phyloP scores from a whole-genome alignment of 1,140 invertebrate species.

The Agrypnia vestita region DNA sequence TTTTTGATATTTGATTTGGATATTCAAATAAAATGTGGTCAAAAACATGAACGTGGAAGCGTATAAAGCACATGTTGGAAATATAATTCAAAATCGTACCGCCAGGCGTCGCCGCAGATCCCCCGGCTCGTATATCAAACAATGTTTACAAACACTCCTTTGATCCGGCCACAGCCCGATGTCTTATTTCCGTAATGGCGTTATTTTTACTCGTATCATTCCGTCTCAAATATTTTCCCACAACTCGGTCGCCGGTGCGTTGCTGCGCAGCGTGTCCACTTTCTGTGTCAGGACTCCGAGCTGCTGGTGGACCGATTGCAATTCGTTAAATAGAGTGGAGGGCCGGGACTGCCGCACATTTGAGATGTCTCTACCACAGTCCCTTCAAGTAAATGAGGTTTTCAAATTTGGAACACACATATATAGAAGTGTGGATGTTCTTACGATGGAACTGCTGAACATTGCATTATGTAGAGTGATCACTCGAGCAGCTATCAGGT shows the following conservation, averaged over 20 bases:
- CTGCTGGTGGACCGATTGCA: neutral
- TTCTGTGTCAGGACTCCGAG: neutral
- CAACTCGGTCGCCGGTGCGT: constrained; percentile 23
- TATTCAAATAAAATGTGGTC: too few species aligned
- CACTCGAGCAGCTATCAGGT: too few species aligned
- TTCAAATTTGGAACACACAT: too few species aligned
- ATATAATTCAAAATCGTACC: constrained; percentile 14
- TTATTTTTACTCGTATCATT: constrained; percentile 49
- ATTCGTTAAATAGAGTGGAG: too few species aligned
- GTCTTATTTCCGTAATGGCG: constrained; percentile 39
- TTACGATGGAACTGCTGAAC: too few species aligned
- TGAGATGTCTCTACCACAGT: too few species aligned
- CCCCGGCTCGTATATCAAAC: constrained; percentile 45
- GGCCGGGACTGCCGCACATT: too few species aligned
- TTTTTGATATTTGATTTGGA: too few species aligned
- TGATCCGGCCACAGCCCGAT: constrained; percentile 7
- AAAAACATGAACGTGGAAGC: neutral
- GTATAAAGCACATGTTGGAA: constrained; percentile 8
- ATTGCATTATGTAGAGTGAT: too few species aligned
- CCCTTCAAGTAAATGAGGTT: too few species aligned
- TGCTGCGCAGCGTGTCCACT: neutral
- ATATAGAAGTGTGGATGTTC: too few species aligned
- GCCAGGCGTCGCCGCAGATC: constrained; percentile 23
- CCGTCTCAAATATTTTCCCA: constrained; percentile 29
- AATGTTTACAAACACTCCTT: constrained; percentile 41